Evolutionary conservation across 2,888 invertebrate genomes (phyloP), one percentile per base, ranked within the genome.

Genomic region (Cynaeus angustus): DNA sequence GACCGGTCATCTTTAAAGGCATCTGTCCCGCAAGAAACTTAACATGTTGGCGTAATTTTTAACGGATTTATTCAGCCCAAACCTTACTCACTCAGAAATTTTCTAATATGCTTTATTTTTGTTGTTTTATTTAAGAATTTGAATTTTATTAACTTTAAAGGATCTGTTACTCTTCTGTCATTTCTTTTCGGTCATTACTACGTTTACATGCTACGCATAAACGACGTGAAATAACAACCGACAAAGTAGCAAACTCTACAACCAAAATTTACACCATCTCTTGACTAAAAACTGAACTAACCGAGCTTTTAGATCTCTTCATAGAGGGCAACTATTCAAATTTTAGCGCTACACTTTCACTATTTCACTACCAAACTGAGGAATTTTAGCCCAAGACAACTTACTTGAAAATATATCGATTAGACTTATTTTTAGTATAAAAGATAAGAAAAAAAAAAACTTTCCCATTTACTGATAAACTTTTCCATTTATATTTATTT

Each of bases 1-100:
- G 58, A 67, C 70, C 70, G 70, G 70, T 70, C 70, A 70, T 67
- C 66, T 66, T 67, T 48, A 67, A 70, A 70, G 52, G 56, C 66
- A 70, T 67, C 62, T 67, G 58, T 56, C 50, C 62, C 28, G 38
- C 61, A 45, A 53, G 45, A 61, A 48, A 50, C 61, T 33, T 21
- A 48, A 26, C 61, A 48, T 61, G 61, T 48, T 50, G 61, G 9
- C 37, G 33, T 45, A 16, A 61, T 38, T 61, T 61, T 61, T 4
- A 61, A 59, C 48, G 12, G 46, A 61, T 61, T 50, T 61, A 48
- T 61, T 50, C 48, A 21, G 26, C 61, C 38, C 61, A 46, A 55
- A 41, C 56, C 61, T 66, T 62, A 66, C 70, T 43, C 50, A 61
- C 46, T 59, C 21, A 45, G 28, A 26, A 45, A 53, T 30, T 61